phyloP scores from a whole-genome alignment of 2,113 vertebrate species.

The Prionailurus viverrinus region DNA sequence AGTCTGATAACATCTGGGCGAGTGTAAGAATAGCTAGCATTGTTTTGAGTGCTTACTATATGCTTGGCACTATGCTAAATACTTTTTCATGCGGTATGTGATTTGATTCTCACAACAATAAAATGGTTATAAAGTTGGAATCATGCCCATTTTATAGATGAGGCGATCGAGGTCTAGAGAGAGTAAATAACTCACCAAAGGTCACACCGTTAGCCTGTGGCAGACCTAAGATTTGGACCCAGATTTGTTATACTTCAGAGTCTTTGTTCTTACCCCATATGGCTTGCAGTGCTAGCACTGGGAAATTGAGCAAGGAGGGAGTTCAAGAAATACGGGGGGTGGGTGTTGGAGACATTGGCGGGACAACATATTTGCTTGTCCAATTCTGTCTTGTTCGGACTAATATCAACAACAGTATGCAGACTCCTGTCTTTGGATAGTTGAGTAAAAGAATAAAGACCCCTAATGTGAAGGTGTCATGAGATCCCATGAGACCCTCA shows the following conservation, averaged over 20 bases:
- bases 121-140: not conserved
- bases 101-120: not conserved
- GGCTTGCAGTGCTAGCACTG: not conserved
- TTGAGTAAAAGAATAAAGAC: not conserved
- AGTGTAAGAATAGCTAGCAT: not conserved
- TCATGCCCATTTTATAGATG: not conserved
- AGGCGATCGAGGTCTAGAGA: not conserved
- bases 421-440: not conserved
- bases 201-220: not conserved
- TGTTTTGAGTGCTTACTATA: not conserved
- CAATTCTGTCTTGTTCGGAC: not conserved
- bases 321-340: not conserved
- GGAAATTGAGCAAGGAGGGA: not conserved
- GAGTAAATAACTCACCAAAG: not conserved
- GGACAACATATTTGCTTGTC: not conserved
- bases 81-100: not conserved
- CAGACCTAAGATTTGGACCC: not conserved
- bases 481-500: not conserved
- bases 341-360: not conserved
- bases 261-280: not conserved
- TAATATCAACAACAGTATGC: not conserved
- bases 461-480: not conserved
- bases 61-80: not conserved
- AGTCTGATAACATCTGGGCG: not conserved
- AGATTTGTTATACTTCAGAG: not conserved